These are phyloP conservation scores for Dicroscelio sp. DNA, from an alignment of 2,888 invertebrate genomes.

Conservation along the genomic window DNA sequence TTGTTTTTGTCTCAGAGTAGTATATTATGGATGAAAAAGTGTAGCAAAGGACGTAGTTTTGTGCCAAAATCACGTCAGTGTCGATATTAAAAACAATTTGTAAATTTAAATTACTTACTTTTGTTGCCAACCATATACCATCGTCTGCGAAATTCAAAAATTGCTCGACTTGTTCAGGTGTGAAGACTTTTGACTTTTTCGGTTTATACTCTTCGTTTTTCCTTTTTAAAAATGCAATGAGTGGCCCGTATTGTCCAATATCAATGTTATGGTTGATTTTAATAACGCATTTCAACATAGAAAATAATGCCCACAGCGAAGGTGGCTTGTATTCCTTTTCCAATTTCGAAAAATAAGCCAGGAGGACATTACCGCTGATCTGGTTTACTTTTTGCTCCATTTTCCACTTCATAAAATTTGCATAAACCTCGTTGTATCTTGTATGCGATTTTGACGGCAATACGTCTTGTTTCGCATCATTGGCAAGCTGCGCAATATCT, in stretches of 20 bases:
- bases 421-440: neutral
- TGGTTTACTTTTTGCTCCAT: neutral
- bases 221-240: conserved; percentile 16
- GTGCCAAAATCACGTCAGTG: too few relatives aligned
- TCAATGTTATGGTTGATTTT: conserved; percentile 5
- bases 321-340: conserved; percentile 8
- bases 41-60: too few relatives aligned
- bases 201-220: conserved; percentile 38
- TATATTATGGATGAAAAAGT: too few relatives aligned
- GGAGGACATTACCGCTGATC: neutral
- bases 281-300: conserved; percentile 24
- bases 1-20: too few relatives aligned
- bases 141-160: too few relatives aligned
- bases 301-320: neutral
- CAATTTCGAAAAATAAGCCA: conserved; percentile 32
- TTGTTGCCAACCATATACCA: too few relatives aligned
- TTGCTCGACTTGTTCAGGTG: conserved; percentile 27
- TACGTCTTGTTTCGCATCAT: neutral
- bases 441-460: conserved; percentile 15
- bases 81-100: too few relatives aligned
- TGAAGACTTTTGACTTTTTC: conserved; percentile 17
- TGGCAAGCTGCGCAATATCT: too few relatives aligned
- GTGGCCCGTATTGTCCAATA: neutral
- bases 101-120: too few relatives aligned
- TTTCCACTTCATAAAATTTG: conserved; percentile 15